phyloP scores from a whole-genome alignment of 1,140 invertebrate genomes.

The Hylyphantes graminicola region DNA sequence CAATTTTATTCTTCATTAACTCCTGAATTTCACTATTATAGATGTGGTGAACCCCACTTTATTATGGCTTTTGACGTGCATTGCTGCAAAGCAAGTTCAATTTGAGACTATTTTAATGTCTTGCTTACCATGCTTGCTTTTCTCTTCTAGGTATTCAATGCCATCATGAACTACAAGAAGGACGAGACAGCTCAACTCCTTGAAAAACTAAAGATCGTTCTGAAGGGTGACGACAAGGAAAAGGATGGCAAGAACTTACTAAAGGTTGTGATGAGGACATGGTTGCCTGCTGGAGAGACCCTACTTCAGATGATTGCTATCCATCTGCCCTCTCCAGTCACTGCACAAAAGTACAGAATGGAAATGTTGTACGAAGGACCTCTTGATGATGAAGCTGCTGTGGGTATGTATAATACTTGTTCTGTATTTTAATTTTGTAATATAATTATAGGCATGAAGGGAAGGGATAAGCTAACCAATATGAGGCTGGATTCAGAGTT shows the following conservation, averaged over 20 bases:
- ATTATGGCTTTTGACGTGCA: no score
- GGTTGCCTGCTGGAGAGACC: constrained; percentile 99
- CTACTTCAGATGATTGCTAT: constrained; percentile 99
- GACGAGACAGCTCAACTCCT: constrained; percentile 89
- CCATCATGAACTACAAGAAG: constrained; percentile 98
- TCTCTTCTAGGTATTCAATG: constrained; percentile 83
- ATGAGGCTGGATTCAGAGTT: no score
- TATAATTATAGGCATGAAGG: not conserved
- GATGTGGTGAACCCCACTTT: no score
- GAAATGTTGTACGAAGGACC: constrained; percentile 99
- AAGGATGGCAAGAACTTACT: constrained; percentile 92
- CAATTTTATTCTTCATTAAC: no score
- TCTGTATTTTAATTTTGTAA: not conserved
- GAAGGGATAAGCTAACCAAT: no score
- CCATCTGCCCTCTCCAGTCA: constrained; percentile 98
- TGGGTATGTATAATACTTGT: constrained; percentile 73
- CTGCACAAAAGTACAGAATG: constrained; percentile 99
- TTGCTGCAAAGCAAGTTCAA: no score
- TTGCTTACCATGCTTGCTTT: constrained; percentile 20
- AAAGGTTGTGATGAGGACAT: constrained; percentile 97
- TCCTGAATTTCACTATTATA: no score
- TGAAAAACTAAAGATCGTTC: constrained; percentile 89
- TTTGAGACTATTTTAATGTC: no score
- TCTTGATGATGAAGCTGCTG: constrained; percentile 94
- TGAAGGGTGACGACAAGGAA: constrained; percentile 95